phyloP scores from a whole-genome alignment of 2,113 vertebrate genomes.

The Saimiri boliviensis region DNA sequence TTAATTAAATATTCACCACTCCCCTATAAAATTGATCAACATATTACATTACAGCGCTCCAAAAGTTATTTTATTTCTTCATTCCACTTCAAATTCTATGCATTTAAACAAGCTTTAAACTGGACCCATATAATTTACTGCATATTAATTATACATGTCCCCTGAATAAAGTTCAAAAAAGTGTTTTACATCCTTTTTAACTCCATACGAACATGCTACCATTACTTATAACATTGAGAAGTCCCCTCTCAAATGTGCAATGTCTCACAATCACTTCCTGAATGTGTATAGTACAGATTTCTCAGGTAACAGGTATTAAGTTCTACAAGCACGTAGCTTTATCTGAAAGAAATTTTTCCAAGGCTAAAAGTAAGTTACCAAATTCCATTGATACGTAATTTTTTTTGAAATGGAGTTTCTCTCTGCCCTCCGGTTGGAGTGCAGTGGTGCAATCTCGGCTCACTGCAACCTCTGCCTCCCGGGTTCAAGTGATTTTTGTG shows the following conservation, averaged over 20 bases:
- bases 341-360: background rate
- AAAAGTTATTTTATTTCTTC: conserved; percentile 89
- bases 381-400: background rate
- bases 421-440: too few relatives aligned
- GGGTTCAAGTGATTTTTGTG: too few relatives aligned
- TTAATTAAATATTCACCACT: conserved; percentile 91
- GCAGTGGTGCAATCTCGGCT: too few relatives aligned
- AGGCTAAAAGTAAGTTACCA: background rate
- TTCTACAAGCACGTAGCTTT: background rate
- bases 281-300: background rate
- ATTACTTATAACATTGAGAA: conserved; percentile 51
- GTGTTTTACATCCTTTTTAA: conserved; percentile 83
- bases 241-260: background rate
- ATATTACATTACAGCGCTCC: conserved; percentile 85
- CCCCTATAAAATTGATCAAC: conserved; percentile 89
- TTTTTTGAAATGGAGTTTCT: background rate
- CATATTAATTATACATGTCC: conserved; percentile 87
- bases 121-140: conserved; percentile 84
- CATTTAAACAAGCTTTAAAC: conserved; percentile 91
- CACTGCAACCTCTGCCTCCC: too few relatives aligned
- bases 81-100: conserved; percentile 87
- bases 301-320: background rate
- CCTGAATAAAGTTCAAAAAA: conserved; percentile 74
- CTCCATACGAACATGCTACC: conserved; percentile 71
- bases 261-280: background rate